Percentiles rank a stretch among this genome's conserved stretches.
Conservation (phyloP, 2,113 vertebrate species). For the Ahaetulla prasina region DNA sequence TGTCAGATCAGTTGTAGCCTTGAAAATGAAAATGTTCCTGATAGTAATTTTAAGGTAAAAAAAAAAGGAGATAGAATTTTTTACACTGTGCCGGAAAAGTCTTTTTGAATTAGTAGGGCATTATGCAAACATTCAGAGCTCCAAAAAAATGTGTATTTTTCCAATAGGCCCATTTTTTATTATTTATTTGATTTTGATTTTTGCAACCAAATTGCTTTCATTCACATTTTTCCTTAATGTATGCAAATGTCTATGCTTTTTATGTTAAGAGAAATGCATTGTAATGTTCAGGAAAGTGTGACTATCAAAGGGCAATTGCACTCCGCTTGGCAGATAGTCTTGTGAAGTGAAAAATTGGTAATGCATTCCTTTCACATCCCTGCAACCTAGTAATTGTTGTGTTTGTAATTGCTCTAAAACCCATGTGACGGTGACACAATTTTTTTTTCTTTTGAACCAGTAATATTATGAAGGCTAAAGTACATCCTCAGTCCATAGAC, state of each 20-base stretch:
- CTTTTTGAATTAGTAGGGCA: background rate
- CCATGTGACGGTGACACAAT: background rate
- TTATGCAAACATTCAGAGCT: background rate
- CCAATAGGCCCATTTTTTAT: background rate
- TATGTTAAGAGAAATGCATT: background rate
- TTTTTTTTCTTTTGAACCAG: background rate
- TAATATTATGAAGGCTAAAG: background rate
- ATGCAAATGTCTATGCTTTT: background rate
- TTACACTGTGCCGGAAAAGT: background rate
- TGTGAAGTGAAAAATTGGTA: background rate
- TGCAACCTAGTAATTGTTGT: background rate
- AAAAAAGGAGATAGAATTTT: background rate
- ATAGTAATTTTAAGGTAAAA: background rate
- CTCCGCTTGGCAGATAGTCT: background rate
- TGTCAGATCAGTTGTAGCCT: background rate
- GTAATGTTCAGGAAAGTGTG: background rate
- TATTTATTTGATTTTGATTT: too few species aligned
- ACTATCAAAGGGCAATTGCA: background rate
- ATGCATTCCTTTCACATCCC: background rate
- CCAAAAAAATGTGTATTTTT: background rate
- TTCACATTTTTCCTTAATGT: background rate
- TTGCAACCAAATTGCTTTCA: background rate
- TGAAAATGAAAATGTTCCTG: background rate
- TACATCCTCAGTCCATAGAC: background rate
- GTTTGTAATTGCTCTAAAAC: background rate